A percentile compares a stretch with the other conserved stretches of the same genome.
These are phyloP conservation scores for Yponomeuta cagnagella DNA, from an alignment of 2,888 invertebrate genomes.

Conservation along the genomic window DNA sequence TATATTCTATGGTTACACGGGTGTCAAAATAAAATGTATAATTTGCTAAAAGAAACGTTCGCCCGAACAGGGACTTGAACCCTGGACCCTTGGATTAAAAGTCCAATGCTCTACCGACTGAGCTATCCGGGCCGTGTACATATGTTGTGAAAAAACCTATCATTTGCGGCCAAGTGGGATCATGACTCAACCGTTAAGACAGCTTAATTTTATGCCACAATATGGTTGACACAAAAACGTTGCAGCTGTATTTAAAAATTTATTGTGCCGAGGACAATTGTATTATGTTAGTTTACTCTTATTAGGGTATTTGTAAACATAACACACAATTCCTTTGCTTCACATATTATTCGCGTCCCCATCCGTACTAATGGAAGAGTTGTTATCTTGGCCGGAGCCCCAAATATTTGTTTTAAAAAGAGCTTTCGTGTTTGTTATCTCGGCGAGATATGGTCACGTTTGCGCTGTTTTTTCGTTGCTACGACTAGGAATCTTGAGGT, in stretches of 20 bases:
- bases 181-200: not conserved
- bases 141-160: not conserved
- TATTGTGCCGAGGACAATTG: not conserved
- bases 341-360: not conserved
- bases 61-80: slow-evolving; percentile 27
- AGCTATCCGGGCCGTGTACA: slow-evolving; percentile 23
- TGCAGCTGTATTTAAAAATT: not conserved
- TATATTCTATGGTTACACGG: no score
- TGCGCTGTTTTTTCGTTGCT: not conserved
- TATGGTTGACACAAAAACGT: not conserved
- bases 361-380: not conserved
- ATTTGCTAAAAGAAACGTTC: not conserved
- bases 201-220: not conserved
- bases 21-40: no score
- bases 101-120: slow-evolving; percentile 26
- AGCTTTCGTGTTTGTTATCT: not conserved
- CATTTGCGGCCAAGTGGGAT: not conserved
- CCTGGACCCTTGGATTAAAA: slow-evolving; percentile 28
- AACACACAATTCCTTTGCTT: not conserved
- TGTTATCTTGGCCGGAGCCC: not conserved
- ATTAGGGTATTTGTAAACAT: not conserved
- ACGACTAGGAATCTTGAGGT: not conserved
- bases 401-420: not conserved
- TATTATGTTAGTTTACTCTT: not conserved
- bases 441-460: not conserved